Evolutionary conservation across 2,113 vertebrate genomes (phyloP).

Genomic region (Cyanoderma ruficeps): DNA sequence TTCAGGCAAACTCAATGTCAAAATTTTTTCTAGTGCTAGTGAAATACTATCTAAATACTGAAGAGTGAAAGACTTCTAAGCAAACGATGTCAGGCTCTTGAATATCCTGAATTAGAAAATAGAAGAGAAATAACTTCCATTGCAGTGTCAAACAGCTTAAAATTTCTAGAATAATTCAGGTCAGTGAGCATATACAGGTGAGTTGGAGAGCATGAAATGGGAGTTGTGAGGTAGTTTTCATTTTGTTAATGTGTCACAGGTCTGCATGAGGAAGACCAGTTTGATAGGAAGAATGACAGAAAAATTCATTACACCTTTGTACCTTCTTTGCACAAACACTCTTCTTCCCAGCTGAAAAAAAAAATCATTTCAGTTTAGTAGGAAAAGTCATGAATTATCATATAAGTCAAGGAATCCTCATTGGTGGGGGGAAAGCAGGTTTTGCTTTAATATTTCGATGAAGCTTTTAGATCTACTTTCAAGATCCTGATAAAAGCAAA

Average conservation of each 20-base stretch:
- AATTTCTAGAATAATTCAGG: constrained; percentile 47
- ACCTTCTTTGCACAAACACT: neutral
- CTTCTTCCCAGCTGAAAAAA: neutral
- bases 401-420: neutral
- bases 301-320: neutral
- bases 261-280: neutral
- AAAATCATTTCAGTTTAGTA: neutral
- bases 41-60: neutral
- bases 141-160: constrained; percentile 9
- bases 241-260: neutral
- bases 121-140: neutral
- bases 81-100: neutral
- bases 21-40: neutral
- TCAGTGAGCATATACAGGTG: neutral
- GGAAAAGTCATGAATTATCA: neutral
- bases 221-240: neutral
- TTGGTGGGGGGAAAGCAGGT: neutral
- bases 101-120: neutral
- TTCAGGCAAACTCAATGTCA: neutral
- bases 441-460: neutral
- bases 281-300: neutral
- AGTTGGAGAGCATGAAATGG: neutral
- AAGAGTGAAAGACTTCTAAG: neutral
- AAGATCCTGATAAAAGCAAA: neutral
- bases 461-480: neutral